Base-by-base conservation (phyloP, 2,113 vertebrate genomes). In the Nibea albiflora region DNA sequence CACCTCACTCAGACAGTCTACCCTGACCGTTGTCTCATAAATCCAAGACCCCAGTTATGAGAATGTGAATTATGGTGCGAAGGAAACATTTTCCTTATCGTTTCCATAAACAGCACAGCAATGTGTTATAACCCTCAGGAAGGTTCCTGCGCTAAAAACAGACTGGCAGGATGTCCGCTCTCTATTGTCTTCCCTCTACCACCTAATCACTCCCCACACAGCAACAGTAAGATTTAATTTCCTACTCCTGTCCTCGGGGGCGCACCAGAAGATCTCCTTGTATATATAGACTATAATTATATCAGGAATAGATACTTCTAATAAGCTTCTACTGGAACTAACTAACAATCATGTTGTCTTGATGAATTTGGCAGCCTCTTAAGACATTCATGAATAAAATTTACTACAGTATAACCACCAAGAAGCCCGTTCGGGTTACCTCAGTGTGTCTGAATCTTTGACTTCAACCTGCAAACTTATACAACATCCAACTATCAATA, bases 151-250 rank as follows among this genome's bases (percentile, higher is more conserved):
- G 82, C 90, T 92, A 92, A 89, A 92, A 93, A 78, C 66, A 90
- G 83, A 78, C 68, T 46, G 80, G 11, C 85, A 90, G 93, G 92
- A 94, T 73, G 54, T 94, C 92, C 79, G 84, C 70, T 66, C 71
- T 84, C 82, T 73, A 88, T 93, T 92, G 91, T 94, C 67, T 77
- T 84, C 60, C 31, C 71, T 76, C 71, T 66, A 70, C 76, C 78
- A 90, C 78, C 66, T 85, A 76, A 86, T 90, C 77, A 76, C 76
- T 73, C 68, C 66, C 11, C 73, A 68, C 81, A 85, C 70, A 84
- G 22, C 66, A 68, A 80, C 83, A 57, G 73, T 31, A 22, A 77
- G 60, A 85, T 85, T 86, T 68, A 58, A 85, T 92, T 92, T 89
- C 91, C 89, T 81, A 28, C 78, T 68, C 62, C 50, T 72, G 77